A percentile compares a stretch with the other conserved stretches of the same genome.
Evolutionary conservation across 2,888 invertebrate genomes (phyloP).

Genomic region (Furcula furcula): DNA sequence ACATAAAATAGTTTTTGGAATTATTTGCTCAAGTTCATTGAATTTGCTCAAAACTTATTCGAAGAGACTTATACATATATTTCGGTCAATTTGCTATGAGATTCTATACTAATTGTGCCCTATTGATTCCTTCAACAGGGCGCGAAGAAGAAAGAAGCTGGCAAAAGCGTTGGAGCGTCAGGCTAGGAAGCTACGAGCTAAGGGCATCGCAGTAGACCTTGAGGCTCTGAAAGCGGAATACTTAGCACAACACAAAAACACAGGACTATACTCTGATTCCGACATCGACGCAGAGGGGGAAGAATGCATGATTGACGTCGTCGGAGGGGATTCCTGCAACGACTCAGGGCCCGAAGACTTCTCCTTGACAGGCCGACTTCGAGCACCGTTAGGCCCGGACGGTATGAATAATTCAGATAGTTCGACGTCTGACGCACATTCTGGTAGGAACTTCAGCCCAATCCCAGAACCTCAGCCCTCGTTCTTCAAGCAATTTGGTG

Average conservation of each 20-base stretch:
- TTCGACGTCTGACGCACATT: slow-evolving; percentile 73
- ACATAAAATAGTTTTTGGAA: no score
- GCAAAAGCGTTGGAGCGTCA: slow-evolving; percentile 95
- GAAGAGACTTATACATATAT: no score
- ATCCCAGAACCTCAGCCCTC: slow-evolving; percentile 71
- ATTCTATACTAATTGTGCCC: slow-evolving; percentile 79
- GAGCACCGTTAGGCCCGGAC: slow-evolving; percentile 81
- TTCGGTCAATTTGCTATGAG: slow-evolving; percentile 38
- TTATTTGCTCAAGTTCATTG: no score
- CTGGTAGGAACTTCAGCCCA: slow-evolving; percentile 71
- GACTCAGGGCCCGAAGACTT: slow-evolving; percentile 85
- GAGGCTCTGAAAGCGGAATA: slow-evolving; percentile 93
- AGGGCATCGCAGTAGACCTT: slow-evolving; percentile 94
- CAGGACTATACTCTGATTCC: slow-evolving; percentile 82
- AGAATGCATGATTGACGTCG: slow-evolving; percentile 91
- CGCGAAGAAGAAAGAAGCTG: slow-evolving; percentile 94
- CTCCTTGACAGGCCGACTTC: slow-evolving; percentile 80
- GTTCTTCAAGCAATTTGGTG: slow-evolving; percentile 70
- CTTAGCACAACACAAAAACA: slow-evolving; percentile 88
- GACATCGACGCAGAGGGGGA: slow-evolving; percentile 83
- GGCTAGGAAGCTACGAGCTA: slow-evolving; percentile 94
- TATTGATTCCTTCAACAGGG: slow-evolving; percentile 81
- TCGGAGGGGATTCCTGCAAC: slow-evolving; percentile 90
- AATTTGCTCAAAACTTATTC: no score
- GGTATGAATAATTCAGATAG: slow-evolving; percentile 83